Evolutionary conservation across 2,113 vertebrate genomes (phyloP).

Genomic region (Psilopsiagon aymara): DNA sequence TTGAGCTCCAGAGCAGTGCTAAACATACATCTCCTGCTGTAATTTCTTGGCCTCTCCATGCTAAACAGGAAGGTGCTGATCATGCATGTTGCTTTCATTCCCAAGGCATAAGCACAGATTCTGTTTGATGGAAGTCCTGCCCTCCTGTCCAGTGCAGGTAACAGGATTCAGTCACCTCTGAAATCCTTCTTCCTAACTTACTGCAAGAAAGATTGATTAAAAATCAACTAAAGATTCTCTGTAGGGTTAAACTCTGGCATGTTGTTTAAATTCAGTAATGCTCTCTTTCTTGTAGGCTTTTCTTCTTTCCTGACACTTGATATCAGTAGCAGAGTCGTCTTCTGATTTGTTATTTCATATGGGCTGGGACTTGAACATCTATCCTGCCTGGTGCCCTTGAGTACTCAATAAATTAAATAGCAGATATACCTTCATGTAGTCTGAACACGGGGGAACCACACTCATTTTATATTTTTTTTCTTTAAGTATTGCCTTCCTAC

Average conservation of each 20-base stretch:
- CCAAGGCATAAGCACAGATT: neutral
- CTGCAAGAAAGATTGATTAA: slow-evolving; percentile 22
- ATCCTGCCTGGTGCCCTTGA: slow-evolving; percentile 45
- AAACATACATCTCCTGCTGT: neutral
- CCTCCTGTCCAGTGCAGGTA: neutral
- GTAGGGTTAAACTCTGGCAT: neutral
- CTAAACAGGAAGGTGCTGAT: neutral
- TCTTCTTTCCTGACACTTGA: slow-evolving; percentile 35
- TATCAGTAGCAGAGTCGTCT: slow-evolving; percentile 22
- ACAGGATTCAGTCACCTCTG: neutral
- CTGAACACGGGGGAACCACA: neutral
- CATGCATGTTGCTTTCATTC: neutral
- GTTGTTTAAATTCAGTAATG: neutral
- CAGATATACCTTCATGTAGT: neutral
- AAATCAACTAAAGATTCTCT: slow-evolving; percentile 17
- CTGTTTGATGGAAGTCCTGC: neutral
- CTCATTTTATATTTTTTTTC: neutral
- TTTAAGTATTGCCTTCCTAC: slow-evolving; percentile 19
- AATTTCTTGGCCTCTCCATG: neutral
- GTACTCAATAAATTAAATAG: slow-evolving; percentile 45
- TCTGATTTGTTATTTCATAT: slow-evolving; percentile 49
- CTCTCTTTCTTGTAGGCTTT: neutral
- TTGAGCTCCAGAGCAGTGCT: neutral
- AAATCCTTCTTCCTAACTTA: slow-evolving; percentile 11
- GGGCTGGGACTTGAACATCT: slow-evolving; percentile 54